Evolutionary conservation across 2,797 vertebrate species (phyloP), one percentile per base, ranked within the genome.

Genomic region (Phoeniculus purpureus): DNA sequence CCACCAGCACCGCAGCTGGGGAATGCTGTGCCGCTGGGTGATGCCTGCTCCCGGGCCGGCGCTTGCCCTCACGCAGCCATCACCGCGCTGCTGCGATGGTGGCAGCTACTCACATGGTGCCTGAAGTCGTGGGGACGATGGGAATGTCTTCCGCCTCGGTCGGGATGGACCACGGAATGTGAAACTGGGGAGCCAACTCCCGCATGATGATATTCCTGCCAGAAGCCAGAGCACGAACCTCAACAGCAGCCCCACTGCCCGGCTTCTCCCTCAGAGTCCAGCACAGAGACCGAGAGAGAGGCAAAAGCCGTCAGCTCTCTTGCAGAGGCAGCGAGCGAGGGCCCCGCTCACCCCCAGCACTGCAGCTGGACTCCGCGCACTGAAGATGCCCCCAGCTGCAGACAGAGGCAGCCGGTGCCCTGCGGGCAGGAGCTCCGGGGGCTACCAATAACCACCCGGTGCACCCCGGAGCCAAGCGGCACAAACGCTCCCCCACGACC

Each of bases 61-160:
- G 21, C 37, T 64, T 47, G 50, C 74, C 52, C 67, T 76, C 23
- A 26, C 0, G 7, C 3, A 91, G 29, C 12, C 71, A 54, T 27
- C 20, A 15, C 22, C 6, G 26, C 23, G 65, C 21, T 50, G 61
- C 77, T 50, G 61, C 77, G 78, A 77, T 60, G 45, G n/a, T 2
- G 7, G 40, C 23, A 73, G 32, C n/a, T 92, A 97, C 98, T 99
- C 93, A 99, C 99, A 99, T 99, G 80, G 99, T 99, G 81, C 99
- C 99, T 31, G 99, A 99, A 19, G 99, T 99, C 14, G 99, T 99
- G 92, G 99, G 99, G 85, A 99, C 99, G 40, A 99, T 99, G 60
- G 99, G 99, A 96, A 99, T 99, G 94, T 99, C 99, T 97, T 99
- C 99, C 6, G 99, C 99, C 92, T 99, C 99, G 2, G 98, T 99